Evolutionary conservation across 1,140 invertebrate species (phyloP), one percentile per base, ranked within the genome.

Genomic region (Formica selysi): DNA sequence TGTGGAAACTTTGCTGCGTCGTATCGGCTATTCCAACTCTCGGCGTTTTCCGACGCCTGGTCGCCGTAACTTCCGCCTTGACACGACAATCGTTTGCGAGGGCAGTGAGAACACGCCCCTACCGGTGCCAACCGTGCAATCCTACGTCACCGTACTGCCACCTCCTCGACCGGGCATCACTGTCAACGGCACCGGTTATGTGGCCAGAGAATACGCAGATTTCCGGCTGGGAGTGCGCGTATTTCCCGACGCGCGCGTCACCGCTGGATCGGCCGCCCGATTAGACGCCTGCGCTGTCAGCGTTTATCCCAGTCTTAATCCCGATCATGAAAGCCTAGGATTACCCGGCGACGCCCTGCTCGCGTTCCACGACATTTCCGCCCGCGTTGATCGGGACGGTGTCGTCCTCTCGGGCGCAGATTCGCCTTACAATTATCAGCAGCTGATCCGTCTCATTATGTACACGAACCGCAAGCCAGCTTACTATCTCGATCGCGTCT

Each of bases 401-500:
- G 97, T 98, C 62, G 97, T 97, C 13, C 96, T 99, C 22, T 97
- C 97, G 76, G 98, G 98, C 38, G 97, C 98, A 0, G 98, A 98
- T 93, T 97, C 97, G 78, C 97, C 98, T 3, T 96, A 97, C 91
- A 98, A 98, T 93, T 99, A 99, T 93, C 97, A 98, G 93, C 96
- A 97, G 94, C 96, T 98, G 5, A 96, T 99, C n/a, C 96, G 97
- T 38, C 97, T 98, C 88, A 97, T 99, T 64, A 97, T 98, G 81
- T 99, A 99, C 95, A 98, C 98, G 89, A 99, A 99, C 94, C 97
- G 97, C 88, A 98, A 99, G 92, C 98, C 98, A 8, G 98, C 98
- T 4, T 98, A 98, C 94, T 99, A 99, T 94, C 95, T 99, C 59
- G 99, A 99, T 95, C 96, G 98, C 85, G 98, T 98, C 0, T 99